Conservation (phyloP, 2,888 invertebrate genomes). For the Melikaiella ostensackeni region DNA sequence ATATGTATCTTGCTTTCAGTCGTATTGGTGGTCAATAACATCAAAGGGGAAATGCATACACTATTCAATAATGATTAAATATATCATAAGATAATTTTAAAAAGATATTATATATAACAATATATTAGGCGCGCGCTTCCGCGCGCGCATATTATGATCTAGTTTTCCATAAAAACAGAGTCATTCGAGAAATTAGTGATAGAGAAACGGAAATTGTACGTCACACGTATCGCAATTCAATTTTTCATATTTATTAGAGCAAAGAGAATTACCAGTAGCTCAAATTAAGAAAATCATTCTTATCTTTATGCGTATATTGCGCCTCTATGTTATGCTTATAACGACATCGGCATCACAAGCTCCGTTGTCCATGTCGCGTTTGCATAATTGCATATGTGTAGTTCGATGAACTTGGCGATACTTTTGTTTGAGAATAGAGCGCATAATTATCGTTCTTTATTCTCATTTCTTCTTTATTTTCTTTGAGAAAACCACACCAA, state of each 20-base stretch:
- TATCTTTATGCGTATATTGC: constrained; percentile 13
- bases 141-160: no score
- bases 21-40: no score
- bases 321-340: constrained; percentile 14
- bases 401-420: constrained; percentile 39
- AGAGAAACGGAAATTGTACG: background rate
- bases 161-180: background rate
- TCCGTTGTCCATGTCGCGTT: constrained; percentile 15
- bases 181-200: background rate
- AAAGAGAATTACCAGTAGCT: background rate
- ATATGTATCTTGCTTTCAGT: no score
- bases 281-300: constrained; percentile 9
- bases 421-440: constrained; percentile 23
- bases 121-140: no score
- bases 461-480: constrained; percentile 14
- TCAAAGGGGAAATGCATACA: no score
- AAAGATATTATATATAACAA: no score
- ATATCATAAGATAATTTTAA: no score
- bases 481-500: constrained; percentile 21
- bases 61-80: no score
- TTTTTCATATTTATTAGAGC: constrained; percentile 14
- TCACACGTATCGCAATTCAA: constrained; percentile 1
- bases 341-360: background rate
- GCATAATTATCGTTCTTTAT: constrained; percentile 11
- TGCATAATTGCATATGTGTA: constrained; percentile 31